Evolutionary conservation across 1,140 invertebrate genomes (phyloP), one percentile per base, ranked within the genome.

Genomic region (Drosophila busckii): DNA sequence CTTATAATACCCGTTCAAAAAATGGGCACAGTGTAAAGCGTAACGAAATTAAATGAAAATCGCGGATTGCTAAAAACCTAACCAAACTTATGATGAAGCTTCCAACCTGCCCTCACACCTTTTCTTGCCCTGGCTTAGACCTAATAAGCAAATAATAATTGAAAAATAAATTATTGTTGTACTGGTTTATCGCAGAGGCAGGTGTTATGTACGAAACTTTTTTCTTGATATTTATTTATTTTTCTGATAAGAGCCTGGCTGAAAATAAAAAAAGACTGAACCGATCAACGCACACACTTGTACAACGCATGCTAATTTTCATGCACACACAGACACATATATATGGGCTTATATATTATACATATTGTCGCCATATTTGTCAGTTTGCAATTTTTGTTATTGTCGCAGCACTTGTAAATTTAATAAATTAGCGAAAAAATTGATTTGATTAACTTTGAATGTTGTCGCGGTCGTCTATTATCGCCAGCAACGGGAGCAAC

Each of bases 391-490:
- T 56, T 56, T 46, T 49, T 63, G 35, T 49, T 64, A 45, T 70
- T 65, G 49, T 65, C 49, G 37, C 49, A 42, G 44, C 44, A 63
- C 60, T 71, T 80, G 75, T 78, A 78, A 78, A 80, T 82, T 80
- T 68, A 82, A 73, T 55, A 82, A 80, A 82, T 80, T 80, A 80
- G 73, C 73, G 40, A 56, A 71, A 68, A 64, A 78, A 82, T 78
- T 61, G 73, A 80, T 80, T 80, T 82, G 75, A 80, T 80, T 80
- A 82, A 82, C 66, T 82, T 68, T 60, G 61, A 70, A 56, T 62
- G 40, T 53, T 75, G 54, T 56, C n/a, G 35, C 45, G 44, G 60
- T n/a, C 23, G 34, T 71, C 53, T 71, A 80, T 80, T 71, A 70
- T 80, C 73, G 58, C 50, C 40, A 35, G 23, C 44, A 31, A 49